Conservation (phyloP, 2,797 vertebrate genomes). For the Gymnoscopelus braueri region DNA sequence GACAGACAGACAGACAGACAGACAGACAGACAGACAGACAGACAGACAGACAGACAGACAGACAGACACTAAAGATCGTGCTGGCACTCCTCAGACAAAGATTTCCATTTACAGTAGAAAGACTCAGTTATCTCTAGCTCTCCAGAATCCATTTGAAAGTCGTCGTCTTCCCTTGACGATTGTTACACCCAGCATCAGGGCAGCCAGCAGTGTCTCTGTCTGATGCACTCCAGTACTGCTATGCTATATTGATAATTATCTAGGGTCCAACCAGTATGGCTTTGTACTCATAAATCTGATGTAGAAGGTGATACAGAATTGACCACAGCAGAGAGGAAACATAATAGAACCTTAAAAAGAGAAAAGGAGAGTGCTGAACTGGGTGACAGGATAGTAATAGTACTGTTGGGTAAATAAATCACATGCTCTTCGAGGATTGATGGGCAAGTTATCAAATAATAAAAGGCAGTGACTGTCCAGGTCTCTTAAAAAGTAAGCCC, state of each 20-base stretch:
- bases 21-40: neutral
- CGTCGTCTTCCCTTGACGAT: slow-evolving; percentile 28
- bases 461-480: too few species aligned
- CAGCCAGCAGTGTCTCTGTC: slow-evolving; percentile 8
- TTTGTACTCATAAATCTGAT: slow-evolving; percentile 8
- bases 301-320: slow-evolving; percentile 3
- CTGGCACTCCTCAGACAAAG: slow-evolving; percentile 37
- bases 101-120: slow-evolving; percentile 53
- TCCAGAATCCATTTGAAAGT: slow-evolving; percentile 69
- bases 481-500: too few species aligned
- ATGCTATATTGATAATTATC: neutral
- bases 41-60: slow-evolving; percentile 6
- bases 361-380: neutral
- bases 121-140: slow-evolving; percentile 47
- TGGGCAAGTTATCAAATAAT: too few species aligned
- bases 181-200: slow-evolving; percentile 34
- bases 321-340: neutral
- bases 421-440: too few species aligned
- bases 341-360: neutral
- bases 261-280: slow-evolving; percentile 6
- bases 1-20: slow-evolving; percentile 14
- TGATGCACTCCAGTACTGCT: slow-evolving; percentile 5
- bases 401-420: too few species aligned
- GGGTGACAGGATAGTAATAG: neutral
- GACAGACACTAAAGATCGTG: slow-evolving; percentile 14